These are phyloP conservation scores for Copidosoma floridanum DNA, from an alignment of 1,140 invertebrate genomes.

Conservation along the genomic window DNA sequence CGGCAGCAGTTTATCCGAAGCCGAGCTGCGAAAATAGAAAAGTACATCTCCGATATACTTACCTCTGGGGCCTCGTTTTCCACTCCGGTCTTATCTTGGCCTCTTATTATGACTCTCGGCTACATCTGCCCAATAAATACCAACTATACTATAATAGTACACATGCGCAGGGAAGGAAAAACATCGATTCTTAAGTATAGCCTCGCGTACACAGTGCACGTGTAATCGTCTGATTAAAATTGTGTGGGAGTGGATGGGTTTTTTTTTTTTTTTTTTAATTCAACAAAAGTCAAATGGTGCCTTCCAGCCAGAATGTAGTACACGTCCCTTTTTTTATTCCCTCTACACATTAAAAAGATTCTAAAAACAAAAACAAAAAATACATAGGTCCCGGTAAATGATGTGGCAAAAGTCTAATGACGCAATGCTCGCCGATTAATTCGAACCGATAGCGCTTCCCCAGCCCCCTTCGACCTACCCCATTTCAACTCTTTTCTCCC, in stretches of 20 bases:
- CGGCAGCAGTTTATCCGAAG: neutral
- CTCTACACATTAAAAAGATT: no score
- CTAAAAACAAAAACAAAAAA: no score
- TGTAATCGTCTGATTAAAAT: slow-evolving; percentile 3
- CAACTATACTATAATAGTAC: no score
- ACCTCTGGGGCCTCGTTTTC: no score
- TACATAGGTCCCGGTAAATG: neutral
- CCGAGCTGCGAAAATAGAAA: neutral
- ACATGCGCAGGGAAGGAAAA: neutral
- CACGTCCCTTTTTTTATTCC: no score
- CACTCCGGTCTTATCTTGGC: neutral
- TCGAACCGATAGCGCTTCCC: neutral
- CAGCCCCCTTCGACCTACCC: no score
- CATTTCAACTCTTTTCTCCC: no score
- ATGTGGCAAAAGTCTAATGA: neutral
- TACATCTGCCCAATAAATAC: no score
- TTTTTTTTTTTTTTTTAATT: neutral
- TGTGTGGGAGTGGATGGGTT: neutral
- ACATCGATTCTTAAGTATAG: neutral
- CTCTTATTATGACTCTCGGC: neutral
- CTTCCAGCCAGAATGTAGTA: no score
- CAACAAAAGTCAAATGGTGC: neutral
- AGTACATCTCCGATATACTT: neutral
- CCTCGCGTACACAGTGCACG: neutral
- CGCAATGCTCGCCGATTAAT: neutral